Percentiles rank a stretch among this genome's conserved stretches.
Evolutionary conservation across 2,797 vertebrate genomes (phyloP).

Genomic region (Catostomus latipinnis): DNA sequence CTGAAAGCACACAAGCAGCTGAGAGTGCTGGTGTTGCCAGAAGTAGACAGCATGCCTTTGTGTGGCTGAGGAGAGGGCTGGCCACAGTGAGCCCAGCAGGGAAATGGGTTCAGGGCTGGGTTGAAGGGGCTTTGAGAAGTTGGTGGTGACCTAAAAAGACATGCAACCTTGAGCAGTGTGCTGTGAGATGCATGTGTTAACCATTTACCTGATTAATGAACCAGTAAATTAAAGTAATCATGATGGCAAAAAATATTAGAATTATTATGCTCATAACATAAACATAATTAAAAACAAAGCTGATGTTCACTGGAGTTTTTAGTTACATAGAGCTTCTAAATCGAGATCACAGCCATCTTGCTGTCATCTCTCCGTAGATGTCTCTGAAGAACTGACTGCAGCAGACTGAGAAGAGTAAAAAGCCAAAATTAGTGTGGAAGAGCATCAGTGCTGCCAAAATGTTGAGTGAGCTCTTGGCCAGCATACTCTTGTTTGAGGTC

Average conservation of each 20-base stretch:
- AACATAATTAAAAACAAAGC: conserved; percentile 66
- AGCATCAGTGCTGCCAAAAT: conserved; percentile 66
- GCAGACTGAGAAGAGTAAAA: conserved; percentile 39
- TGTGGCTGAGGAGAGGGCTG: conserved; percentile 66
- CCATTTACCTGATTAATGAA: conserved; percentile 75
- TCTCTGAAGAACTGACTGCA: conserved; percentile 26
- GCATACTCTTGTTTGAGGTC: conserved; percentile 66
- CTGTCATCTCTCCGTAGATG: too few relatives aligned
- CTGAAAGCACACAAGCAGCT: conserved; percentile 60
- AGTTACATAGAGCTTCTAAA: too few relatives aligned
- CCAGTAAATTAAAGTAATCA: conserved; percentile 72
- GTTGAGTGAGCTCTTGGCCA: too few relatives aligned
- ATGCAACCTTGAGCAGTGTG: conserved; percentile 61
- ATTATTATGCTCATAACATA: conserved; percentile 67
- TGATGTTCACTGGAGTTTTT: conserved; percentile 6
- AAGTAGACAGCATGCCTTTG: conserved; percentile 67
- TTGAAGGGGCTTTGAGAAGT: conserved; percentile 39
- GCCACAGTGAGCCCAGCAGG: conserved; percentile 41
- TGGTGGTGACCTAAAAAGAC: conserved; percentile 7
- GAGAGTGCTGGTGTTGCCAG: conserved; percentile 63
- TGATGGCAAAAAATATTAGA: conserved; percentile 66
- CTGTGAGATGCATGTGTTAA: conserved; percentile 69
- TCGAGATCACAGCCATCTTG: too few relatives aligned
- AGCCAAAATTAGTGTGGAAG: conserved; percentile 45
- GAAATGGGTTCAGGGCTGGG: conserved; percentile 21